A percentile compares a stretch with the other conserved stretches of the same genome.
Evolutionary conservation across 2,797 vertebrate species (phyloP).

Genomic region (Stomatorhinus walkeri): DNA sequence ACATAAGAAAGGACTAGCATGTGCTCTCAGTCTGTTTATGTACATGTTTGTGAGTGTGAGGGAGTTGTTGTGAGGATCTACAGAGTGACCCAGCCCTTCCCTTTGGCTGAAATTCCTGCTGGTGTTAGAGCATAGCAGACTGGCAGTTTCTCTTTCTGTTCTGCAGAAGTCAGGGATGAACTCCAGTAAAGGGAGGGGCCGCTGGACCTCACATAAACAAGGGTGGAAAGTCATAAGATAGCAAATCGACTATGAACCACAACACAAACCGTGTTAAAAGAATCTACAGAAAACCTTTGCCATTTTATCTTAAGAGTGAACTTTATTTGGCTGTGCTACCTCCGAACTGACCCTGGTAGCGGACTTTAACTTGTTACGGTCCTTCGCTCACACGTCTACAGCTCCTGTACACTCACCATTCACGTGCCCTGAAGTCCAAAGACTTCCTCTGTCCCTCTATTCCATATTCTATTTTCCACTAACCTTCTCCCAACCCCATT

Average conservation of each 20-base stretch:
- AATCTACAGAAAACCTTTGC: neutral
- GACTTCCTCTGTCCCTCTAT: neutral
- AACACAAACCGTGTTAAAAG: neutral
- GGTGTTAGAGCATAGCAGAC: neutral
- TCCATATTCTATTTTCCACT: neutral
- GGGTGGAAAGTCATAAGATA: conserved; percentile 16
- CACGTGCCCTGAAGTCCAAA: neutral
- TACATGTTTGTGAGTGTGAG: neutral
- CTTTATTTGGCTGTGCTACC: neutral
- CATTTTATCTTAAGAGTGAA: neutral
- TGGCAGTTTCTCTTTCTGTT: conserved; percentile 40
- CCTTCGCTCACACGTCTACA: neutral
- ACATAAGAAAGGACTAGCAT: conserved; percentile 5
- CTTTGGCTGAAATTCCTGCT: conserved; percentile 20
- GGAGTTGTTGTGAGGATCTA: neutral
- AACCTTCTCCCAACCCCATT: neutral
- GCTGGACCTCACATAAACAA: neutral
- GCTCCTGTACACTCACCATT: neutral
- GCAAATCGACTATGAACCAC: neutral
- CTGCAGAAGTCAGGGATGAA: conserved; percentile 30
- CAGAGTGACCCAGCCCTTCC: neutral
- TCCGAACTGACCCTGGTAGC: neutral
- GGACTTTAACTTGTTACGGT: neutral
- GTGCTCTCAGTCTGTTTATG: neutral
- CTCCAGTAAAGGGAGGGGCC: conserved; percentile 26